Conservation (phyloP, 2,113 vertebrate genomes). For the Sterna hirundo region DNA sequence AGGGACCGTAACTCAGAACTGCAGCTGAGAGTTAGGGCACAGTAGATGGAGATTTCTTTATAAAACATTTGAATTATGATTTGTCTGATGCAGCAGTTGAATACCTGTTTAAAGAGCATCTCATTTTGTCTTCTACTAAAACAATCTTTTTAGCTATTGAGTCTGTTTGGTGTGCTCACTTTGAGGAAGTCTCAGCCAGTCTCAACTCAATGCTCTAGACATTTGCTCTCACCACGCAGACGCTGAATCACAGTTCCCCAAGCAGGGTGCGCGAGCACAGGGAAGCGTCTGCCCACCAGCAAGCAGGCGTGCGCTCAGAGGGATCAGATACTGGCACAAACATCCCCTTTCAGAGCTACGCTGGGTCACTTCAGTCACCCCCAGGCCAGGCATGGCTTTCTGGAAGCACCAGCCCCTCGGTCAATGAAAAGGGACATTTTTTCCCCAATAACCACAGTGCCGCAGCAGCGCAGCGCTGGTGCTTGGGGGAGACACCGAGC, state of each 20-base stretch:
- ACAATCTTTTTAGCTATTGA: not conserved
- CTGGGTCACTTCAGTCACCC: not conserved
- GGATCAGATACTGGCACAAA: not conserved
- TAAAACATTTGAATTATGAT: not conserved
- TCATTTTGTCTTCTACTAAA: not conserved
- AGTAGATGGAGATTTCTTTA: not conserved
- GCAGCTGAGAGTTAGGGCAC: not conserved
- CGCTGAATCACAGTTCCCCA: not conserved
- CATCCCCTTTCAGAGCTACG: not conserved
- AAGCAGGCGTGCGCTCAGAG: not conserved
- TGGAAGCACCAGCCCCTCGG: not conserved
- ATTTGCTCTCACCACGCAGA: not conserved
- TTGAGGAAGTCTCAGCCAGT: not conserved
- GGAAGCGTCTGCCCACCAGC: not conserved
- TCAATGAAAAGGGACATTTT: not conserved
- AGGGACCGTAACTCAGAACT: not conserved
- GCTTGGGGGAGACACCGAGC: not conserved
- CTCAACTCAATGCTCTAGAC: not conserved
- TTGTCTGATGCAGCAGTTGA: not conserved
- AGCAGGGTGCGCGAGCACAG: not conserved
- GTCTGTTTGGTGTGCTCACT: not conserved
- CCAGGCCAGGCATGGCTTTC: not conserved
- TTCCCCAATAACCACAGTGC: not conserved
- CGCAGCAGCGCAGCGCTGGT: not conserved
- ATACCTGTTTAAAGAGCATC: not conserved